These are phyloP conservation scores for Astyanax mexicanus DNA, from an alignment of 2,797 vertebrate species.

Conservation along the genomic window DNA sequence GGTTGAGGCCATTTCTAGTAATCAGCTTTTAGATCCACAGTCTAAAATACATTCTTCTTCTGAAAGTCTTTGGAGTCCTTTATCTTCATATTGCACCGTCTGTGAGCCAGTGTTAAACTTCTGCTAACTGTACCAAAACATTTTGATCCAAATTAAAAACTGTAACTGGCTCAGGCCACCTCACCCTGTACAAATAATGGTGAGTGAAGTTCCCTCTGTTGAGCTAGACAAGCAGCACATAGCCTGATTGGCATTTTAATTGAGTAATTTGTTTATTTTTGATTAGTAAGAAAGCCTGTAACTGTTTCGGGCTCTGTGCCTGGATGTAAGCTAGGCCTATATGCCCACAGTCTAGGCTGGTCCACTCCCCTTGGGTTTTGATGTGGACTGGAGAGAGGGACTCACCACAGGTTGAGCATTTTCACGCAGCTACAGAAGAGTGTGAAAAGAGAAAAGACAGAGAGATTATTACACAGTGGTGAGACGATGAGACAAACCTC, in stretches of 20 bases:
- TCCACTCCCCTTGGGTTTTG: conserved; percentile 86
- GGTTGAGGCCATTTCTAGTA: background rate
- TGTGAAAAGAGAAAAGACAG: conserved; percentile 92
- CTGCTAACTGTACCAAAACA: background rate
- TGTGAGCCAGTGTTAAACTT: background rate
- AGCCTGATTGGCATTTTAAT: background rate
- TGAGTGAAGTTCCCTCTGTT: conserved; percentile 38
- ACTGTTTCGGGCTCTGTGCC: conserved; percentile 39
- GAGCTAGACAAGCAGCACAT: conserved; percentile 2
- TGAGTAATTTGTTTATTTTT: background rate
- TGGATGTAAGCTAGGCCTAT: conserved; percentile 43
- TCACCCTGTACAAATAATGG: conserved; percentile 13
- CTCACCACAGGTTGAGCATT: conserved; percentile 99
- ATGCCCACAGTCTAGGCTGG: conserved; percentile 84
- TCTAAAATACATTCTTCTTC: background rate
- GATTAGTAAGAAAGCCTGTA: conserved; percentile 40
- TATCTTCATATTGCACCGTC: background rate
- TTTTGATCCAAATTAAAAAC: conserved; percentile 7
- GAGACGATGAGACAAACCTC: conserved; percentile 82
- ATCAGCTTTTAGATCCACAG: conserved; percentile 46
- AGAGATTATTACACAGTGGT: conserved; percentile 95
- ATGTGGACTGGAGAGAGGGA: conserved; percentile 96
- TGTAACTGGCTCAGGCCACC: background rate
- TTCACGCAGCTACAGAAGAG: conserved; percentile 99
- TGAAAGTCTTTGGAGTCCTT: conserved; percentile 14